phyloP scores from a whole-genome alignment of 2,113 vertebrate species.

The Isichthys henryi region DNA sequence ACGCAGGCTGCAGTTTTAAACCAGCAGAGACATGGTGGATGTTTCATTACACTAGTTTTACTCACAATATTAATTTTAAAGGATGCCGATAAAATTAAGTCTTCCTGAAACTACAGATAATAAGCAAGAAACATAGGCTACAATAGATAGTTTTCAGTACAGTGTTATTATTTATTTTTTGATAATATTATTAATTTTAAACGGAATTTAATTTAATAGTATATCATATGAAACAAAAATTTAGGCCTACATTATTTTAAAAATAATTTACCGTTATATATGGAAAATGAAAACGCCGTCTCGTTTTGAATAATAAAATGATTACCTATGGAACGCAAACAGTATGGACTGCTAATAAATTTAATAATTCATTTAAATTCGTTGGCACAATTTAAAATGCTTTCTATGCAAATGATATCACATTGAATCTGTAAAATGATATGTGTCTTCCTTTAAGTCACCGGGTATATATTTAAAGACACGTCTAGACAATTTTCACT shows the following conservation, averaged over 20 bases:
- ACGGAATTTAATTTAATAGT: background rate
- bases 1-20: background rate
- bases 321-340: background rate
- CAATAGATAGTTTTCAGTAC: background rate
- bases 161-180: background rate
- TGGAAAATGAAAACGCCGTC: background rate
- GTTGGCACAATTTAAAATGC: background rate
- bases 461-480: background rate
- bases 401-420: background rate
- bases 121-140: background rate
- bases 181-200: background rate
- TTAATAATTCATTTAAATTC: background rate
- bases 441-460: background rate
- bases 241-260: background rate
- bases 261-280: background rate
- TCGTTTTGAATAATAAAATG: background rate
- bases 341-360: background rate
- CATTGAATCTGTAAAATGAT: background rate
- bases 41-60: background rate
- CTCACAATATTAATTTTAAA: background rate
- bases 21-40: background rate
- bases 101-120: background rate
- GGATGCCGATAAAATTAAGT: background rate
- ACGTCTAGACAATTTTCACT: background rate
- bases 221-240: background rate